Conservation (phyloP, 64 coral and sea anemone genomes). For the Catalaphyllia jardinei region DNA sequence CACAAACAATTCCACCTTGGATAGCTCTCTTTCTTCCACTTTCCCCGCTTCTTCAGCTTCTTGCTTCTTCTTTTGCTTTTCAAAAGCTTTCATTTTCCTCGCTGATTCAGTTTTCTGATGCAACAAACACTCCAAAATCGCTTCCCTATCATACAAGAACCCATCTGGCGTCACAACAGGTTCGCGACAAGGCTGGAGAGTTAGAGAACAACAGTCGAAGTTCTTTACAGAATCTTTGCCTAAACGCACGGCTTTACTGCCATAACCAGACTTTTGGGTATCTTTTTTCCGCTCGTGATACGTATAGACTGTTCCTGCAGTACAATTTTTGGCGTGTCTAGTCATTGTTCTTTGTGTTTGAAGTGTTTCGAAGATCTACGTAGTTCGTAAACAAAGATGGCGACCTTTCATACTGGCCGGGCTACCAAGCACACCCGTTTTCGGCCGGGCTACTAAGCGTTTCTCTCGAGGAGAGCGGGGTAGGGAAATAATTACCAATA, state of each 20-base stretch:
- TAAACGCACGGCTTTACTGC: slow-evolving; percentile 93
- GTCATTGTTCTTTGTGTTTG: slow-evolving; percentile 61
- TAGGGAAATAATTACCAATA: background rate
- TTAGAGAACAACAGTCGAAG: slow-evolving; percentile 95
- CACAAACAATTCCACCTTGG: slow-evolving; percentile 83
- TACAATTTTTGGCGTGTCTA: slow-evolving; percentile 91
- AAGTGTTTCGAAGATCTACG: background rate
- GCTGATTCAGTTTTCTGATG: slow-evolving; percentile 96
- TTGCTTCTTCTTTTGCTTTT: slow-evolving; percentile 92
- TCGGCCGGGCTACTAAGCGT: background rate
- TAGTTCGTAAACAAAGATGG: background rate
- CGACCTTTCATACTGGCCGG: background rate
- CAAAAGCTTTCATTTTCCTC: slow-evolving; percentile 92
- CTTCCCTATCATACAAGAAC: slow-evolving; percentile 93
- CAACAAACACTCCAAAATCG: slow-evolving; percentile 89
- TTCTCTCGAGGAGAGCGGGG: background rate
- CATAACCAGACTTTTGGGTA: slow-evolving; percentile 88
- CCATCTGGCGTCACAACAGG: slow-evolving; percentile 90
- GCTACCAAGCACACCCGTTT: background rate
- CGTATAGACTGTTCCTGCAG: slow-evolving; percentile 92
- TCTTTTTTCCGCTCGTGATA: slow-evolving; percentile 97
- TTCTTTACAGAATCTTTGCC: slow-evolving; percentile 97
- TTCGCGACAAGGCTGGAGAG: slow-evolving; percentile 90
- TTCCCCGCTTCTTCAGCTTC: slow-evolving; percentile 68
- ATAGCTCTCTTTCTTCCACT: slow-evolving; percentile 59